Evolutionary conservation across 2,113 vertebrate genomes (phyloP), one percentile per base, ranked within the genome.

Genomic region (Osmerus eperlanus): DNA sequence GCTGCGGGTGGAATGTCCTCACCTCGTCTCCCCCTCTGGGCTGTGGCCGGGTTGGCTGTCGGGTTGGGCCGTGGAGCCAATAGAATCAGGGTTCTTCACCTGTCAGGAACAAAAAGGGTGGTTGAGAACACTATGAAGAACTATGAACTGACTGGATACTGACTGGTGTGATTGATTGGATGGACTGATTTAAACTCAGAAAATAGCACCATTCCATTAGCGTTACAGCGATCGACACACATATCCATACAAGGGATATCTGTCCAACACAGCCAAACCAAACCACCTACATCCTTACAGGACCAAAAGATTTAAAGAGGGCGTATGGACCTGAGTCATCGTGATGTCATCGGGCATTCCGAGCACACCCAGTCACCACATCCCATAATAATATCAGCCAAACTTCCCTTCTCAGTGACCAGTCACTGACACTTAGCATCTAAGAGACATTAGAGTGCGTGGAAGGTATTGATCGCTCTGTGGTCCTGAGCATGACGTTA

Each of bases 41-140:
- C 65, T 64, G 61, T 65, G 21, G 3, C 76, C 80, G 73, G 66
- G 71, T 29, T 65, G 83, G 79, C 76, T 59, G 52, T 74, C 75
- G 71, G 76, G 58, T 53, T 32, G 72, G 73, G 28, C 83, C 21
- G 63, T 53, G 29, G 51, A 76, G 79, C 84, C 83, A 72, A 87
- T 61, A 5, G 21, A 73, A 87, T 91, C 84, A 89, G 68, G 82
- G 84, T 54, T 81, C 80, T 69, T 84, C 73, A 78, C 82, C 89
- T 89, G 85, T 65, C 11, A 67, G 3, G 25, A 47, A 78, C 3
- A 63, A 0, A 77, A 36, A 73, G 47, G 70, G 25, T 28, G 29
- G 15, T 32, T 63, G 28, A 63, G 15, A 29, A 36, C 32, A 36
- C 5, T 1, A 9, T 47, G 41, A 47, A 47, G 41, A 47, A 47